Base-by-base conservation (phyloP, 2,797 vertebrate genomes). In the Emys orbicularis region DNA sequence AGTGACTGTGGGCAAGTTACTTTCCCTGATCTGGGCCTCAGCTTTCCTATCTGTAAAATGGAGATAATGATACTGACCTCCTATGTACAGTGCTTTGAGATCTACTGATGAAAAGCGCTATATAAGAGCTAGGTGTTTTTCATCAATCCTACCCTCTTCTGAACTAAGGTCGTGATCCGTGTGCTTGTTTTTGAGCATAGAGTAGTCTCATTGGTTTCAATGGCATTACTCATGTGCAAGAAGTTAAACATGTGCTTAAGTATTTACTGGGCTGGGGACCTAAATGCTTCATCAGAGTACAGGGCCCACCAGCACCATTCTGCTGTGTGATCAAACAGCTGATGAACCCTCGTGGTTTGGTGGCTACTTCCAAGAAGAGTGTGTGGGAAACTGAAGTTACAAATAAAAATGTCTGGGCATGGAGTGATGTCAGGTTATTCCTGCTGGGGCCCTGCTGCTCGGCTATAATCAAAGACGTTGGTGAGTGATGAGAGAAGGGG, bases 151-250 rank as follows among this genome's bases (percentile, higher is more conserved):
- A 81, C 74, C 41, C 74, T 89, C 61, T 44, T 81, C 90, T 49
- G 8, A 53, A 53, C 57, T n/a, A 15, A 44, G 2, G 56, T 13
- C 81, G 53, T 56, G 84, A 68, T 47, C 81, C n/a, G 44, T 9
- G 1, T 0, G 29, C 8, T 93, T 83, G 49, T 21, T 3, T 31
- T 6, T 6, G 5, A 27, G 0, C 5, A 29, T 16, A 37, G 87
- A 44, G 61, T n/a, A 6, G 81, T 56, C 68, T n/a, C 29, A 0
- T 0, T 4, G 0, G 0, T 21, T 52, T 18, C 25, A 31, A 25
- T 2, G 81, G n/a, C 82, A 52, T 34, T 61, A 0, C 16, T 77
- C 7, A 72, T 19, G 27, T 44, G 12, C 5, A 1, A 2, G 31
- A 12, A 50, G 34, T 85, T 56, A 23, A 23, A 5, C 44, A 54